These are phyloP conservation scores for Luehdorfia chinensis DNA, from an alignment of 1,140 invertebrate species.

Conservation along the genomic window DNA sequence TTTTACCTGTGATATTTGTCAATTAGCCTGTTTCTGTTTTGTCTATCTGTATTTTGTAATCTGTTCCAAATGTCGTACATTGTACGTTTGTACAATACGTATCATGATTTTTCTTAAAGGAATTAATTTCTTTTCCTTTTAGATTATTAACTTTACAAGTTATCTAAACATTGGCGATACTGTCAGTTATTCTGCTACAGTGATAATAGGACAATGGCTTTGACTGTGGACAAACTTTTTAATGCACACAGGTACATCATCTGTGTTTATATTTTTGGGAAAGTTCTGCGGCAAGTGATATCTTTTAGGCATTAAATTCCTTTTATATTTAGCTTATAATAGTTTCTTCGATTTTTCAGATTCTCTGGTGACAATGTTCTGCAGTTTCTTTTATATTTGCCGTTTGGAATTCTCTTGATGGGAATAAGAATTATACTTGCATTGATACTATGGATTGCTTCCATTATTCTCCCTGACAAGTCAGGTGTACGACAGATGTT, in stretches of 20 bases:
- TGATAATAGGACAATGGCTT: constrained; percentile 38
- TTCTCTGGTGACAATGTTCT: constrained; percentile 73
- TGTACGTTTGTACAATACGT: too few relatives aligned
- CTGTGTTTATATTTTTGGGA: constrained; percentile 35
- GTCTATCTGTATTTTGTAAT: background rate
- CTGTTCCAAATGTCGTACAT: constrained; percentile 15
- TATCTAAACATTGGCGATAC: constrained; percentile 13
- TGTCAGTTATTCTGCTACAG: constrained; percentile 8
- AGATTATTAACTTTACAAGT: constrained; percentile 16
- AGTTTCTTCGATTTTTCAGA: constrained; percentile 55
- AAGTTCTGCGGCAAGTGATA: constrained; percentile 29
- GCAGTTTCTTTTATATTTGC: constrained; percentile 75
- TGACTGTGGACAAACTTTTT: constrained; percentile 58
- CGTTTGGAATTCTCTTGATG: constrained; percentile 75
- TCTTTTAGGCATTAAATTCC: constrained; percentile 10
- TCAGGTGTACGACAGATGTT: constrained; percentile 72
- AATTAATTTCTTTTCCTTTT: constrained; percentile 27
- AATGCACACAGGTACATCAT: constrained; percentile 57
- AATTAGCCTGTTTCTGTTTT: too few relatives aligned
- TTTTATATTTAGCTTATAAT: constrained; percentile 18
- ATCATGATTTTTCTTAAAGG: constrained; percentile 16
- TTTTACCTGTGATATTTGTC: background rate
- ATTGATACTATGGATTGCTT: constrained; percentile 72
- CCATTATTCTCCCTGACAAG: constrained; percentile 76
- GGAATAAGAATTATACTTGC: constrained; percentile 66